phyloP scores from a whole-genome alignment of 2,888 invertebrate species.

The Apodemia zela region DNA sequence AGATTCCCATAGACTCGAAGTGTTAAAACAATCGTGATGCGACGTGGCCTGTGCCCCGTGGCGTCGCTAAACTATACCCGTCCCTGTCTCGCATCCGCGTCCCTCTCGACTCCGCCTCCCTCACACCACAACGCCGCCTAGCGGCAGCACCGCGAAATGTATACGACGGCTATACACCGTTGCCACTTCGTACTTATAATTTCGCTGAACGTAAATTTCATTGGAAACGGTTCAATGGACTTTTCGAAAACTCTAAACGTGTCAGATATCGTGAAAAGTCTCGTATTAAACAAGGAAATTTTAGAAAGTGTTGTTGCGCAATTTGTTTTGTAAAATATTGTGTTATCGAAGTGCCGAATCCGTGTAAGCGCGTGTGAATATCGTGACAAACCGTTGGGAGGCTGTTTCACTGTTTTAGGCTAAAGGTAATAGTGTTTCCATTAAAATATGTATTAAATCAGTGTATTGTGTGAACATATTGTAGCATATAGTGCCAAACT shows the following conservation, averaged over 20 bases:
- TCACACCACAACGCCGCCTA: constrained; percentile 65
- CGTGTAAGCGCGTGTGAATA: constrained; percentile 68
- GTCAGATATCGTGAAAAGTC: constrained; percentile 62
- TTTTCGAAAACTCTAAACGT: constrained; percentile 73
- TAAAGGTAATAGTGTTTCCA: constrained; percentile 51
- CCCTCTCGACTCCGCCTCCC: constrained; percentile 66
- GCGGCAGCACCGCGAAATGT: constrained; percentile 65
- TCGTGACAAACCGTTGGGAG: constrained; percentile 67
- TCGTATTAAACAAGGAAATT: constrained; percentile 58
- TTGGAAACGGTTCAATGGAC: constrained; percentile 80
- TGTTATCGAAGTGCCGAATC: constrained; percentile 68
- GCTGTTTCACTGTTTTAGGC: constrained; percentile 55
- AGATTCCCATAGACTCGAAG: constrained; percentile 61
- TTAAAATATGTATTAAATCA: background rate
- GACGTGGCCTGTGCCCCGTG: constrained; percentile 34
- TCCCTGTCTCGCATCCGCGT: constrained; percentile 56
- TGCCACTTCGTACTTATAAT: constrained; percentile 80
- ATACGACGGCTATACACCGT: constrained; percentile 72
- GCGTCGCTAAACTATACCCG: constrained; percentile 31
- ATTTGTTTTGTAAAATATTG: constrained; percentile 59
- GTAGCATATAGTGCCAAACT: background rate
- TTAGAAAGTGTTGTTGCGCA: constrained; percentile 64
- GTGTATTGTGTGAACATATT: background rate
- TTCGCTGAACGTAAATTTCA: constrained; percentile 80
- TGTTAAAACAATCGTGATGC: constrained; percentile 49